Base-by-base conservation (phyloP, 2,888 invertebrate genomes). In the Stegana nigrithorax region DNA sequence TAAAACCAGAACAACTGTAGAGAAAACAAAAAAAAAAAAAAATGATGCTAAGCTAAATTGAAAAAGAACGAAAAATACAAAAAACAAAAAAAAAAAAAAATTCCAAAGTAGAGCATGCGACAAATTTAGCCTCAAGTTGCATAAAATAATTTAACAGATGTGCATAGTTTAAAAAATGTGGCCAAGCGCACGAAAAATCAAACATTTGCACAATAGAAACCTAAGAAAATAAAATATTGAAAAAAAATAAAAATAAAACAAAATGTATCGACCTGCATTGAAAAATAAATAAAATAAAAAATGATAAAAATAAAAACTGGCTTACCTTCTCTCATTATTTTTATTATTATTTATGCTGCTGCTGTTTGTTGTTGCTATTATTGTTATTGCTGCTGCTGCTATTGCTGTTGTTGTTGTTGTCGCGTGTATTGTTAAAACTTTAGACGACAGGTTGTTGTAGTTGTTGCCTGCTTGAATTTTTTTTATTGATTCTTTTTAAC, bases 301-400 rank as follows among this genome's bases (percentile, higher is more conserved):
- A 64, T 63, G 62, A 45, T 50, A 64, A 73, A 56, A 62, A 60
- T 26, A 66, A 70, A 76, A 80, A 77, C 76, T 80, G 68, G 80
- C 78, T 77, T 76, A 77, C 77, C 77, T 77, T 77, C 77, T 78
- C 77, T 69, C 69, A 73, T 72, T 78, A 74, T 80, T 80, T 69
- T 21, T 58, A 25, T 42, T 26, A 57, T 45, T 62, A n/a, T 17
- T 80, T 75, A 73, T 73, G 71, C 68, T 71, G 67, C 68, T 73
- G 71, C 68, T 71, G 67, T 67, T 63, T 69, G 70, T 59, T 64
- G 67, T 63, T 68, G 70, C 65, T 67, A 63, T 63, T 66, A 63
- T 64, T 65, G 32, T 47, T 47, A 32, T 29, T 29, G 32, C 32
- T 36, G 14, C 42, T 51, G 39, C 17, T 58, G 27, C 21, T 12